A percentile compares a stretch with the other conserved stretches of the same genome.
These are phyloP conservation scores for Asobara japonica DNA, from an alignment of 1,140 invertebrate genomes.

Conservation along the genomic window DNA sequence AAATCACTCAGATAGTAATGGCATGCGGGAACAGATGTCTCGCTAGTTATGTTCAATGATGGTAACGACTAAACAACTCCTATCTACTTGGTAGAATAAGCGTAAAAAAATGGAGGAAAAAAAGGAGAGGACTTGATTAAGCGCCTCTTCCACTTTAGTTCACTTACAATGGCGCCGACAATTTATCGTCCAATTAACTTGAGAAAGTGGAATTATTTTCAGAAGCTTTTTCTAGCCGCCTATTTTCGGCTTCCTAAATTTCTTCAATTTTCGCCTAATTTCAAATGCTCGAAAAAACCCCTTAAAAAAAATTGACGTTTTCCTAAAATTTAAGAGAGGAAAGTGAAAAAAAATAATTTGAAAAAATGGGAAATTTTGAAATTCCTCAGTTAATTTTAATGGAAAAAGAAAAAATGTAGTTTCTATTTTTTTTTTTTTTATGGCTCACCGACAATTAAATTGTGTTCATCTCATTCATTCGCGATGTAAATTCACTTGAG, in stretches of 20 bases:
- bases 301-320: not conserved
- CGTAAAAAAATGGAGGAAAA: not conserved
- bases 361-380: too few species aligned
- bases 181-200: conserved; percentile 2
- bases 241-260: not conserved
- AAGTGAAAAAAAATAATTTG: too few species aligned
- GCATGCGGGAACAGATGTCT: not conserved
- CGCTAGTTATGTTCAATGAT: not conserved
- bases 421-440: not conserved
- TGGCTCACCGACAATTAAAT: not conserved
- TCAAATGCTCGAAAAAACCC: not conserved
- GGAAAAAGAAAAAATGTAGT: too few species aligned
- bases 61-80: not conserved
- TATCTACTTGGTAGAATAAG: not conserved
- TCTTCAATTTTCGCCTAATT: not conserved
- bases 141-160: not conserved
- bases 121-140: not conserved
- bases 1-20: too few species aligned
- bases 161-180: not conserved
- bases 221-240: too few species aligned
- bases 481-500: not conserved
- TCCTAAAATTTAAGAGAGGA: too few species aligned
- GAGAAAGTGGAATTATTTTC: not conserved
- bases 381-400: too few species aligned
- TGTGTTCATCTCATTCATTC: not conserved